A percentile compares a stretch with the other conserved stretches of the same genome.
These are phyloP conservation scores for Drosophila niveifrons DNA, from an alignment of 2,888 invertebrate genomes.

Conservation along the genomic window DNA sequence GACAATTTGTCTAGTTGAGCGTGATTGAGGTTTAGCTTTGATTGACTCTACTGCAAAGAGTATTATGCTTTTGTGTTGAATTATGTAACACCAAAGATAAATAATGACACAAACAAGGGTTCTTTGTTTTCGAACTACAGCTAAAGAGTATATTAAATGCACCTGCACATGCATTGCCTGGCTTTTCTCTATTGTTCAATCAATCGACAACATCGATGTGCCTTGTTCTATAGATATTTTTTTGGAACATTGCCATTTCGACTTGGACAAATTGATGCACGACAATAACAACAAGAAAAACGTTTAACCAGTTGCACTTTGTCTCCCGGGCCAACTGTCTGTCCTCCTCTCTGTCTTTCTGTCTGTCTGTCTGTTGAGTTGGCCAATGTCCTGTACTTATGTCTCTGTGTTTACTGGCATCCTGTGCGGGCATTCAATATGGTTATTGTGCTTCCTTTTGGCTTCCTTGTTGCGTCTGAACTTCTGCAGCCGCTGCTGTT, in stretches of 20 bases:
- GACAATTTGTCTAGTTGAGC: constrained; percentile 60
- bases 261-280: not conserved
- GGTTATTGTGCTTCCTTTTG: constrained; percentile 51
- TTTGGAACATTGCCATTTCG: constrained; percentile 26
- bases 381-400: constrained; percentile 12
- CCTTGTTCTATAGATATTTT: constrained; percentile 23
- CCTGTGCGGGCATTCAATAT: constrained; percentile 55
- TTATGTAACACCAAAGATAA: not conserved
- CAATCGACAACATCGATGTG: constrained; percentile 31
- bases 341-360: not conserved
- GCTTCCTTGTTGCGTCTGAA: constrained; percentile 26
- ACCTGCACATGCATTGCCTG: not conserved
- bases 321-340: constrained; percentile 22
- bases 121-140: not conserved
- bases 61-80: not conserved
- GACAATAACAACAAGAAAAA: constrained; percentile 7
- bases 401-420: constrained; percentile 20
- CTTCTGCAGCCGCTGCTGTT: constrained; percentile 21
- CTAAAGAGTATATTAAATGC: not conserved
- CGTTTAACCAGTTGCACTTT: constrained; percentile 54
- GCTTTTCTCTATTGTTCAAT: constrained; percentile 23
- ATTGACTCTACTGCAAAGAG: not conserved
- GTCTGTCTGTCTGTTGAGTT: constrained; percentile 7
- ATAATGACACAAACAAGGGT: not conserved
- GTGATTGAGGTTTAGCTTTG: constrained; percentile 45